Evolutionary conservation across 2,797 vertebrate species (phyloP).

Genomic region (Hyperoplus immaculatus): DNA sequence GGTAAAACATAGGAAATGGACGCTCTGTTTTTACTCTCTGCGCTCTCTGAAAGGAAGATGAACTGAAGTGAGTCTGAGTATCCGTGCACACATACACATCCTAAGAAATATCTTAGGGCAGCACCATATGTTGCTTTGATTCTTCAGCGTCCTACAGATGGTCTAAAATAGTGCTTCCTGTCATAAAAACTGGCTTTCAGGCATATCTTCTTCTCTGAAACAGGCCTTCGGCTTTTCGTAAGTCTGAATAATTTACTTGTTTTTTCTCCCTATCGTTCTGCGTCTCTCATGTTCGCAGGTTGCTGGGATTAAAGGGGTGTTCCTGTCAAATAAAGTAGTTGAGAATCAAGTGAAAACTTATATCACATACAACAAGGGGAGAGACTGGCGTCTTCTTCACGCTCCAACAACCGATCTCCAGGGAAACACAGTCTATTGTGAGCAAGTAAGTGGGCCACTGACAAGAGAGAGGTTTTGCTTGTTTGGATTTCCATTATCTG

Average conservation of each 20-base stretch:
- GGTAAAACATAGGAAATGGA: slow-evolving; percentile 18
- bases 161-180: slow-evolving; percentile 82
- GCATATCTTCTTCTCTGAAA: slow-evolving; percentile 66
- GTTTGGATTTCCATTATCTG: slow-evolving; percentile 58
- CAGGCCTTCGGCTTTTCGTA: slow-evolving; percentile 77
- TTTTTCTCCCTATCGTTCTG: slow-evolving; percentile 50
- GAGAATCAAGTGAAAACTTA: slow-evolving; percentile 97
- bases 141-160: slow-evolving; percentile 77
- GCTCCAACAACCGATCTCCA: slow-evolving; percentile 91
- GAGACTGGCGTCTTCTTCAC: slow-evolving; percentile 95
- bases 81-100: slow-evolving; percentile 66
- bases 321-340: slow-evolving; percentile 99
- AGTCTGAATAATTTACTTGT: slow-evolving; percentile 81
- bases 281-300: slow-evolving; percentile 89
- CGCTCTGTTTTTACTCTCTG: slow-evolving; percentile 21
- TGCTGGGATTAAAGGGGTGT: slow-evolving; percentile 99
- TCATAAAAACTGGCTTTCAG: slow-evolving; percentile 77
- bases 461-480: slow-evolving; percentile 42
- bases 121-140: slow-evolving; percentile 82
- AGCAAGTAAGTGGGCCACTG: slow-evolving; percentile 89
- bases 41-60: slow-evolving; percentile 31
- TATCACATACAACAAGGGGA: slow-evolving; percentile 97
- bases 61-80: slow-evolving; percentile 35
- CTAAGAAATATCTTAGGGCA: slow-evolving; percentile 75
- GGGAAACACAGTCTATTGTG: slow-evolving; percentile 91